Percentiles rank a stretch among this genome's conserved stretches.
Conservation (phyloP, 2,888 invertebrate species). For the Cerastis leucographa region DNA sequence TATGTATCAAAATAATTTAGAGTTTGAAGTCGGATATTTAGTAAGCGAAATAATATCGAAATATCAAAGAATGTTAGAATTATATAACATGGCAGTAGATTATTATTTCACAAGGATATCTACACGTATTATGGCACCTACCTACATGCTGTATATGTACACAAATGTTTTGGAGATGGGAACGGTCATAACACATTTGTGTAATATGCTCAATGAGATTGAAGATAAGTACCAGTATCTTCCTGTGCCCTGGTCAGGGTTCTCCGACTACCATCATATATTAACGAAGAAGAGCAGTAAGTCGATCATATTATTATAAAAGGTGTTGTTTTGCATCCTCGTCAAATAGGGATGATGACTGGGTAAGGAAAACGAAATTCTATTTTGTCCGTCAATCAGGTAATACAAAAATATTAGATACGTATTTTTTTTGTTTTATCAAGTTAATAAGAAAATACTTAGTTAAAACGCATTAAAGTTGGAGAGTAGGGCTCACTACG, state of each 20-base stretch:
- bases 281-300: background rate
- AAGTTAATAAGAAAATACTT: too few species aligned
- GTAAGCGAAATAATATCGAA: conserved; percentile 71
- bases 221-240: conserved; percentile 70
- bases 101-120: background rate
- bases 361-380: too few species aligned
- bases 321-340: too few species aligned
- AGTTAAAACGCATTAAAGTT: too few species aligned
- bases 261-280: conserved; percentile 7
- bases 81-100: conserved; percentile 65
- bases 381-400: too few species aligned
- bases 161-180: conserved; percentile 67
- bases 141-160: conserved; percentile 72
- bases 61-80: conserved; percentile 73
- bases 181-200: conserved; percentile 69
- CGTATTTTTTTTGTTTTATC: too few species aligned
- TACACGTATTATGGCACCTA: conserved; percentile 24
- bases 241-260: background rate
- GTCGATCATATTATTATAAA: background rate
- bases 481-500: too few species aligned
- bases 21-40: conserved; percentile 76
- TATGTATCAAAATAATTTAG: conserved; percentile 66
- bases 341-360: too few species aligned
- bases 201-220: conserved; percentile 75
- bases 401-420: too few species aligned